A percentile compares a stretch with the other conserved stretches of the same genome.
Conservation (phyloP, 2,113 vertebrate genomes). For the Tetraodon nigroviridis region DNA sequence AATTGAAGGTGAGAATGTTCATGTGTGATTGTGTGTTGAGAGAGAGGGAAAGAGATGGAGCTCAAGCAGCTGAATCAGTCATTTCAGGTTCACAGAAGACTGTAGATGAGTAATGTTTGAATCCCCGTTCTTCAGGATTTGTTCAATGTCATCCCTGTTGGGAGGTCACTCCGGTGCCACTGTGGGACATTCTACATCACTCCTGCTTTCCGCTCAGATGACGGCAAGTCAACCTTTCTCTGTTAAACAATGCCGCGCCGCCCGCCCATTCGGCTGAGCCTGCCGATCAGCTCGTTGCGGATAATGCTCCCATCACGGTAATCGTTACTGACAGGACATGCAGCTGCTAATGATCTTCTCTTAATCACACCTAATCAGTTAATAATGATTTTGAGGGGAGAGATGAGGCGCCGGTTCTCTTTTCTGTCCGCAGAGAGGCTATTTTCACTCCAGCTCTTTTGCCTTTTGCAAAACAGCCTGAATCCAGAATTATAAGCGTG, state of each 20-base stretch:
- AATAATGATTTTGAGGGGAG: constrained; percentile 76
- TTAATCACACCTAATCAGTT: constrained; percentile 79
- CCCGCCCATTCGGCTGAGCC: constrained; percentile 55
- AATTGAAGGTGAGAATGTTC: too few species aligned
- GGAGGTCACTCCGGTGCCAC: constrained; percentile 50
- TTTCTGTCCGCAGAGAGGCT: constrained; percentile 44
- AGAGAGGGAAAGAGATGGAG: too few species aligned
- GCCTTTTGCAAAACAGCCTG: constrained; percentile 3
- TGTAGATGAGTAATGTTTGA: too few species aligned
- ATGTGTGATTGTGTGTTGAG: too few species aligned
- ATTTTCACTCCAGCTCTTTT: constrained; percentile 48
- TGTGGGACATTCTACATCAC: constrained; percentile 38
- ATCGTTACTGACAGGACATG: constrained; percentile 79
- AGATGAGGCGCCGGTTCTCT: constrained; percentile 56
- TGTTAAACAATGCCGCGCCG: constrained; percentile 65
- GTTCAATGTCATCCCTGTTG: constrained; percentile 47
- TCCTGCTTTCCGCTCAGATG: constrained; percentile 44
- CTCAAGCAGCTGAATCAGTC: too few species aligned
- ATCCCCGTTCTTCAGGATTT: constrained; percentile 2
- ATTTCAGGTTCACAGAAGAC: too few species aligned
- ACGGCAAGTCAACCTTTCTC: constrained; percentile 37
- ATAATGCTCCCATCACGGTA: constrained; percentile 70
- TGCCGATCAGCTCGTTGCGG: constrained; percentile 54
- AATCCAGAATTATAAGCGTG: neutral
- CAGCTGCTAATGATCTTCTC: constrained; percentile 80